Conservation (phyloP, 2,113 vertebrate genomes). For the Loxodonta africana region DNA sequence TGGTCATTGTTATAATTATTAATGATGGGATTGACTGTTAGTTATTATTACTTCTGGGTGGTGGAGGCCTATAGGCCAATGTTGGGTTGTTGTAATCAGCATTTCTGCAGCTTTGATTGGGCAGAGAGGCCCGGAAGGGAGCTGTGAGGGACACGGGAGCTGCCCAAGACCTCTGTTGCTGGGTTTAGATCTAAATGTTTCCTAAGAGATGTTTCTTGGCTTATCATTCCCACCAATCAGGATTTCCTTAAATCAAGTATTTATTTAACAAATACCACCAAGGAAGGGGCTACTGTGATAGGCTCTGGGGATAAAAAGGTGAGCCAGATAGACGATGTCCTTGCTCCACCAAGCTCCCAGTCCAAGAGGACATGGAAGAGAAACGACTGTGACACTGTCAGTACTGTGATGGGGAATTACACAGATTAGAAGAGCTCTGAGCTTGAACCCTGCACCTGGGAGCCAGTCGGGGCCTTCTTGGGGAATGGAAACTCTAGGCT, state of each 20-base stretch:
- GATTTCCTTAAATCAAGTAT: neutral
- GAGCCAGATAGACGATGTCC: neutral
- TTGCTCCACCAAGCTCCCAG: neutral
- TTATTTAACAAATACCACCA: neutral
- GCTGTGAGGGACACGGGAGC: neutral
- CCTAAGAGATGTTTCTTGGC: neutral
- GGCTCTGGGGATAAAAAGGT: neutral
- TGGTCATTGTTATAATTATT: accelerated
- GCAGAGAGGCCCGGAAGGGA: neutral
- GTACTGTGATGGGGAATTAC: accelerated
- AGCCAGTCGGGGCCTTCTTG: neutral
- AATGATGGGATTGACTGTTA: neutral
- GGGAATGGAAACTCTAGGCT: neutral
- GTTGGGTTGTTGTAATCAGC: neutral
- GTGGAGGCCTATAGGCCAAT: neutral
- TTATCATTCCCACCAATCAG: neutral
- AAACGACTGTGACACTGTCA: neutral
- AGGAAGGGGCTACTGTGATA: neutral
- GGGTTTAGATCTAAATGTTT: neutral
- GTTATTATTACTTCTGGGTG: neutral
- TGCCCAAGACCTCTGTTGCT: neutral
- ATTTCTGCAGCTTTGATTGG: neutral
- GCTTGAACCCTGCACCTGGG: neutral
- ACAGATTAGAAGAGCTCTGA: neutral
- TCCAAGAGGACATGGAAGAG: neutral